Evolutionary conservation across 1,140 invertebrate genomes (phyloP), one percentile per base, ranked within the genome.

Genomic region (Cyclina sinensis): DNA sequence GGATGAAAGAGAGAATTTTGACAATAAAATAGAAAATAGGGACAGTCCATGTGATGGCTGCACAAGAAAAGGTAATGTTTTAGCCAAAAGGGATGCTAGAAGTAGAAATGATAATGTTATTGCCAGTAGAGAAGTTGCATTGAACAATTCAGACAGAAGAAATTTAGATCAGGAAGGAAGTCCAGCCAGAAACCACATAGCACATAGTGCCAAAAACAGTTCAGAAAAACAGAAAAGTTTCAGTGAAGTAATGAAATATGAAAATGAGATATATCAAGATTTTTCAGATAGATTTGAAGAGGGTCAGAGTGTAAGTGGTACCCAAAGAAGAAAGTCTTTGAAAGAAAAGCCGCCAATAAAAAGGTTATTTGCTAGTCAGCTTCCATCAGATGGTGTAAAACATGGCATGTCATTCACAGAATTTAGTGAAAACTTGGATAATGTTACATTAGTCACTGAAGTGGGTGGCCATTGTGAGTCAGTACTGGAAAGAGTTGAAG

Each of bases 331-430:
- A 70, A 5, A 70, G 14, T 37, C 65, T 4, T 16, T 78, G n/a
- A 78, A 65, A 35, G 32, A 32, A 43, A 81, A 65, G 11, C 48
- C 79, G 24, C 79, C 79, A 39, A 57, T 81, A 5, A 81, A 81
- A 81, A 43, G 79, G 27, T 81, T 81, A 35, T 81, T 81, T 65
- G 39, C 59, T 21, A 46, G 59, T 27, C 79, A 62, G 35, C 39
- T 62, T 24, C 16, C 16, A 39, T n/a, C 5, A 4, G 27, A 78
- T 9, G 24, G 14, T 54, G 74, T 35, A 9, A 4, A 0, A 18
- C 0, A 4, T 7, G 24, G 30, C 18, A 14, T 35, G 24, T 48
- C n/a, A 78, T 27, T 11, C 48, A 0, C 27, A 32, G 30, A 54
- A 32, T 18, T n/a, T 27, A n/a, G 18, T 57, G 18, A 43, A 43